Percentiles rank a stretch among this genome's conserved stretches.
phyloP scores from a whole-genome alignment of 2,888 invertebrate genomes.

The Amiota communis region DNA sequence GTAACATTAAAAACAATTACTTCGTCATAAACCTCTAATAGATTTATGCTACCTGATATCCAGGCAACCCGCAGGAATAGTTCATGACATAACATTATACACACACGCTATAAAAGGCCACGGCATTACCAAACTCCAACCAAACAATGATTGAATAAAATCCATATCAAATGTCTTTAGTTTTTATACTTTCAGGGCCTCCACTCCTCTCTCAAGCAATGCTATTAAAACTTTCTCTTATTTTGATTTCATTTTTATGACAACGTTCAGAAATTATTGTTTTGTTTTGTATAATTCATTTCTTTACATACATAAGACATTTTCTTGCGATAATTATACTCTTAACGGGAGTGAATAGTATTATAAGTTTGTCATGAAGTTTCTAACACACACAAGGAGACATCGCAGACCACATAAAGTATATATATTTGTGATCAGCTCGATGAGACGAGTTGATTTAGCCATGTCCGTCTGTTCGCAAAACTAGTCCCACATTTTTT shows the following conservation, averaged over 20 bases:
- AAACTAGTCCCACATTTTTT: too few species aligned
- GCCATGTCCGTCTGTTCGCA: too few species aligned
- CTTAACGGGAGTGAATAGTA: too few species aligned
- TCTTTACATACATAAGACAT: constrained; percentile 46
- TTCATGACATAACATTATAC: not conserved
- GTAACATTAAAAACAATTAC: constrained; percentile 68
- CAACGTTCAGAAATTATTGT: constrained; percentile 65
- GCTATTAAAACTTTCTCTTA: constrained; percentile 50
- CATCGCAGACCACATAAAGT: too few species aligned
- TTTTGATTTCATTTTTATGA: constrained; percentile 70
- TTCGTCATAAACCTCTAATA: constrained; percentile 54
- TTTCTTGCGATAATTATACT: not conserved
- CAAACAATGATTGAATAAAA: not conserved
- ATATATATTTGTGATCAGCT: too few species aligned
- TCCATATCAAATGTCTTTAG: constrained; percentile 62
- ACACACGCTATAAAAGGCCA: constrained; percentile 62
- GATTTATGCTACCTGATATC: constrained; percentile 45
- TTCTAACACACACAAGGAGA: too few species aligned
- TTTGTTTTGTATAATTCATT: constrained; percentile 44
- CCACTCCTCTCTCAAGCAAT: not conserved
- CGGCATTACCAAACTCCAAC: constrained; percentile 44
- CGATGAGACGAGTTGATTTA: too few species aligned
- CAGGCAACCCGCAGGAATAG: not conserved
- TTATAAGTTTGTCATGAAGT: too few species aligned
- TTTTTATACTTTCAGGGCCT: constrained; percentile 41